Base-by-base conservation (phyloP, 1,140 invertebrate species). In the Neelides sp. region DNA sequence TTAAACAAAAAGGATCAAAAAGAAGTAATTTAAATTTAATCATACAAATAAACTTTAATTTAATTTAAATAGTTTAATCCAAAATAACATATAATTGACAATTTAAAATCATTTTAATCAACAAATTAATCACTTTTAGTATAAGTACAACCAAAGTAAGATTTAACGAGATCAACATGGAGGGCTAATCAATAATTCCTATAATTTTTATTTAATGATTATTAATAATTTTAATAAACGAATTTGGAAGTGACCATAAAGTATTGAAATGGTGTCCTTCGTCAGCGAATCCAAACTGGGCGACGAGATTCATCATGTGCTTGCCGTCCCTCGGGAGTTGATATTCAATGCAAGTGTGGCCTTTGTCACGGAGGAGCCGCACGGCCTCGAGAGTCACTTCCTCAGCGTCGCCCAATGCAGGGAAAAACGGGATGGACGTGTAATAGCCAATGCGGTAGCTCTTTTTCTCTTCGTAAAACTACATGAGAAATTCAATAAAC, bases 391-490 rank as follows among this genome's bases (percentile, higher is more conserved):
- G 37, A 17, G 67, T 59, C 17, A 66, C 63, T 35, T 62, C 59
- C 35, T 62, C 60, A 7, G 64, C 50, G 10, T 65, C 67, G 2
- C 66, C 66, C 13, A 65, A 63, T 13, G 52, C 61, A 20, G 46
- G 64, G 62, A 64, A 62, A 57, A 53, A 43, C 48, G 62, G 48
- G 60, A 67, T 27, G 8, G 62, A 51, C 3, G 64, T 62, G 49
- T 63, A 68, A 48, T 66, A 67, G 24, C 65, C 66, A 46, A 68
- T 65, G 3, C 56, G 47, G 8, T 67, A 48, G 17, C 55, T 58
- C n/a, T 50, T 23, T 20, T 48, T 59, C 12, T 22, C 12, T 37
- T 48, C 7, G 42, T 44, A 39, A 57, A 28, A 22, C 37, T 54
- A 28, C 26, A 50, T 23, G 26, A 40, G 19, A 17, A 41, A 34